These are phyloP conservation scores for Bilobella aurantiaca DNA, from an alignment of 1,140 invertebrate species.

Conservation along the genomic window DNA sequence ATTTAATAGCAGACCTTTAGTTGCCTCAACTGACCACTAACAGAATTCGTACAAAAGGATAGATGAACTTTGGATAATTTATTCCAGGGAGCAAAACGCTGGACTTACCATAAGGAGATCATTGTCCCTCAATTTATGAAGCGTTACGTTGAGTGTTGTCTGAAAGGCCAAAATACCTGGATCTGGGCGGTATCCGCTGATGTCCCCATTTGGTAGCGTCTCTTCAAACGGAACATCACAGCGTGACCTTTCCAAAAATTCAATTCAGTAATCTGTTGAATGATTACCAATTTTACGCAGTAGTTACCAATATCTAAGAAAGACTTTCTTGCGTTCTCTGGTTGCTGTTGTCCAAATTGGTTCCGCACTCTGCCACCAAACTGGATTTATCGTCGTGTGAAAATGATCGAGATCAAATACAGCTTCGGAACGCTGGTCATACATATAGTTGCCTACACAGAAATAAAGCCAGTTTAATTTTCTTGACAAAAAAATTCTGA, in stretches of 20 bases:
- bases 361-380: conserved; percentile 41
- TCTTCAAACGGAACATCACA: conserved; percentile 41
- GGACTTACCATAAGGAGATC: conserved; percentile 30
- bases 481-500: no score
- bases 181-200: conserved; percentile 20
- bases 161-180: conserved; percentile 13
- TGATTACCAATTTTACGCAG: conserved; percentile 38
- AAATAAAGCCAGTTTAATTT: background rate
- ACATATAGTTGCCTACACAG: conserved; percentile 40
- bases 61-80: no score
- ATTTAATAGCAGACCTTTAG: background rate
- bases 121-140: conserved; percentile 26
- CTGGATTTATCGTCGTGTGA: conserved; percentile 30
- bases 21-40: no score
- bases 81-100: background rate
- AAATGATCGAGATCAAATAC: conserved; percentile 34
- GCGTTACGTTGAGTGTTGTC: conserved; percentile 17
- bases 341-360: conserved; percentile 41
- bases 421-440: conserved; percentile 38
- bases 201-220: conserved; percentile 37
- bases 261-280: conserved; percentile 41
- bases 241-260: no score
- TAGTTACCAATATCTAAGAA: conserved; percentile 33
- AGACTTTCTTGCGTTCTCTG: conserved; percentile 37
- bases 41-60: no score